Evolutionary conservation across 2,888 invertebrate genomes (phyloP), one percentile per base, ranked within the genome.

Genomic region (Drosophila neutralis): DNA sequence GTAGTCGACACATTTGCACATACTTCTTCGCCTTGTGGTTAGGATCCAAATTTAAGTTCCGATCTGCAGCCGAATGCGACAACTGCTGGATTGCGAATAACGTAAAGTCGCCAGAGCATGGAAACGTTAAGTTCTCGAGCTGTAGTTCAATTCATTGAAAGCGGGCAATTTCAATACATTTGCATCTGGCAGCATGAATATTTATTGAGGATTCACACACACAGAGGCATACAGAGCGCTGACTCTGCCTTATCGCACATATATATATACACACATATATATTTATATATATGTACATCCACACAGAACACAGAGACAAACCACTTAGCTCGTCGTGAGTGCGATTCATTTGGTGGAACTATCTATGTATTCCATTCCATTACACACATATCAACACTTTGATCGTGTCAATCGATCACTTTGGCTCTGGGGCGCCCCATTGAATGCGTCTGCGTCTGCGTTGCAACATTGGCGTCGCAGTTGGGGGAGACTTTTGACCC

Each of bases 71-170:
- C 92, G 92, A 92, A 89, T 92, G 90, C 92, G 92, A 86, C 93
- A 91, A 92, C 91, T 90, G 92, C 89, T 91, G 87, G 91, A 89
- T 92, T 92, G 92, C 91, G 91, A 93, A 93, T 93, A 93, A 92
- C 91, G 78, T 85, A 72, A 73, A 52, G 58, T 64, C 51, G 78
- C 18, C 65, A 58, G 72, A 76, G 77, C 83, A 81, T 81, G 75
- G 71, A 73, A 87, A 84, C 82, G 80, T 80, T 68, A 73, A 72
- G 78, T 80, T 89, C 87, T 89, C 82, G 78, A 80, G 63, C 69
- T 82, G 69, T 69, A 81, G 75, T 78, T 82, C 68, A 62, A 75
- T 78, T 82, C 76, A 82, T 76, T 76, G 68, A 76, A 83, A 68
- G 68, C 76, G 48, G 74, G 78, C 73, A 80, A 87, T 89, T 78